Percentiles rank a stretch among this genome's conserved stretches.
Conservation (phyloP, 2,888 invertebrate genomes). For the Cantharis rustica region DNA sequence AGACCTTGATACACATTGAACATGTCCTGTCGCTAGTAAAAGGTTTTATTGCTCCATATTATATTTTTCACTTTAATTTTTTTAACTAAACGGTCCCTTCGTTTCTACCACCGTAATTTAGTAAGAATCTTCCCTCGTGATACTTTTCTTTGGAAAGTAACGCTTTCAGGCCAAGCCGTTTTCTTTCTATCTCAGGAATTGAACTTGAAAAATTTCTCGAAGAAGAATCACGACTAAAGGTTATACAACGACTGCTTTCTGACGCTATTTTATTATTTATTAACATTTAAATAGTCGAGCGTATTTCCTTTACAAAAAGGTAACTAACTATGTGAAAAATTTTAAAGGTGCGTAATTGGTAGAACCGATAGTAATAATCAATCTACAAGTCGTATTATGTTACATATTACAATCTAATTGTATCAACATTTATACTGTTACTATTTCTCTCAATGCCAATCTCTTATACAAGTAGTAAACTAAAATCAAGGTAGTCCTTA, state of each 20-base stretch:
- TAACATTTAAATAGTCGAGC: background rate
- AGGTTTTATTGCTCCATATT: conserved; percentile 48
- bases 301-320: background rate
- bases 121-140: background rate
- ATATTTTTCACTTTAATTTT: conserved; percentile 4
- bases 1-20: conserved; percentile 43
- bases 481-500: conserved; percentile 43
- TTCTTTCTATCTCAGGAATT: background rate
- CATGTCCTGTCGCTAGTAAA: conserved; percentile 40
- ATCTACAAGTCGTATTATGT: conserved; percentile 40
- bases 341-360: conserved; percentile 31
- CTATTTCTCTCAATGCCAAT: conserved; percentile 52
- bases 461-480: conserved; percentile 45
- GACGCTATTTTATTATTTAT: background rate
- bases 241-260: background rate
- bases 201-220: background rate
- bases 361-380: conserved; percentile 34
- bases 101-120: background rate
- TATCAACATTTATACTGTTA: conserved; percentile 51
- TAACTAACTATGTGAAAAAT: conserved; percentile 17
- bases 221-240: background rate
- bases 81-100: background rate
- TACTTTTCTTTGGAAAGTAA: no score
- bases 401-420: conserved; percentile 51
- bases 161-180: background rate